These are phyloP conservation scores for Orchesella cincta DNA, from an alignment of 1,140 invertebrate genomes.

Conservation along the genomic window DNA sequence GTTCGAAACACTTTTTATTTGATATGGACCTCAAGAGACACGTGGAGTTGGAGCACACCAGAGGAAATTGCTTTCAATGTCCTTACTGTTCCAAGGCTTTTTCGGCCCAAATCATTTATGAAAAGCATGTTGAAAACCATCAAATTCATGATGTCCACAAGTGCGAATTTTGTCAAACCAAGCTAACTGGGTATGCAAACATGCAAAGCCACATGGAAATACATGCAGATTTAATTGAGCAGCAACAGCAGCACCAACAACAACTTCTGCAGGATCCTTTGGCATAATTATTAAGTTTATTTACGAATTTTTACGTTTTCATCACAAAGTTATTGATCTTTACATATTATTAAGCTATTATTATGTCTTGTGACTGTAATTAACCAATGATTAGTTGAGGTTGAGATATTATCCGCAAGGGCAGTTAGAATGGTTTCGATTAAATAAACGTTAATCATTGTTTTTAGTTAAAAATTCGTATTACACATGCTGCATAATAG, in stretches of 20 bases:
- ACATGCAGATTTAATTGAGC: background rate
- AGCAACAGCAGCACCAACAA: background rate
- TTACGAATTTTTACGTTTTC: background rate
- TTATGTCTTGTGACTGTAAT: background rate
- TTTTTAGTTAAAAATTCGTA: too few relatives aligned
- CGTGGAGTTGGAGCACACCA: background rate
- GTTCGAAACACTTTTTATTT: background rate
- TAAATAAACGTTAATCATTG: too few relatives aligned
- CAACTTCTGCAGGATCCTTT: background rate
- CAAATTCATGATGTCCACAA: background rate
- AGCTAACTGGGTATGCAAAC: background rate
- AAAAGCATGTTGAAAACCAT: conserved; percentile 25
- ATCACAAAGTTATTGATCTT: background rate
- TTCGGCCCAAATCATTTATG: background rate
- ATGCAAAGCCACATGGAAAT: background rate
- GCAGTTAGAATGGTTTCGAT: too few relatives aligned
- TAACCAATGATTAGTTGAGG: too few relatives aligned
- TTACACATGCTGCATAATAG: too few relatives aligned
- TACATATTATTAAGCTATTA: background rate
- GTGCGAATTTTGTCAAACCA: background rate
- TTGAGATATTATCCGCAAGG: too few relatives aligned
- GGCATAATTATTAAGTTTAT: background rate
- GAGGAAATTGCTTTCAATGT: background rate
- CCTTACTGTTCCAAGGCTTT: background rate
- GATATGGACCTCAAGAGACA: background rate